phyloP scores from a whole-genome alignment of 2,113 vertebrate genomes.

The Onychostruthus taczanowskii region DNA sequence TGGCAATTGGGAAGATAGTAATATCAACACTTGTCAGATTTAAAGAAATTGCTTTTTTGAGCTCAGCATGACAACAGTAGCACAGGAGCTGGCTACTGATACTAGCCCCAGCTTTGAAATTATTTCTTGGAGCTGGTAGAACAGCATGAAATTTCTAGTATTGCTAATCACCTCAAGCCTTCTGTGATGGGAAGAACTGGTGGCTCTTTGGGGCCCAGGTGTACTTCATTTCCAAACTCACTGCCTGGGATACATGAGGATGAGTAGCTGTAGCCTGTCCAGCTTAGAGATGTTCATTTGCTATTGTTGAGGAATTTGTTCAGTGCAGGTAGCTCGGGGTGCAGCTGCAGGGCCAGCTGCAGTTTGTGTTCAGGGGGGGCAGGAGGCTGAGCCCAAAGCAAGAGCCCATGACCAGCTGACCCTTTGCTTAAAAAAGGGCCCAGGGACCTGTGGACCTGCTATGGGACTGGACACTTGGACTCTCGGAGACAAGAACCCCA shows the following conservation, averaged over 20 bases:
- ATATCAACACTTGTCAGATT: not conserved
- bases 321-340: not conserved
- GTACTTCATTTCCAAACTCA: not conserved
- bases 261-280: not conserved
- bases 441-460: too few species aligned
- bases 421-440: not conserved
- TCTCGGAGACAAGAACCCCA: rapidly evolving
- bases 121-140: not conserved
- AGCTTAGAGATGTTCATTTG: not conserved
- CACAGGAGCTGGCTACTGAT: not conserved
- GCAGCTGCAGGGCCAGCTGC: not conserved
- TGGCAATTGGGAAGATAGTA: not conserved
- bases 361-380: not conserved
- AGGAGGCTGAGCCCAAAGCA: not conserved
- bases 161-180: not conserved
- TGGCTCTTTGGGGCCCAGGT: not conserved
- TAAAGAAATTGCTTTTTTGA: not conserved
- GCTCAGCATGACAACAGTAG: not conserved
- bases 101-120: not conserved
- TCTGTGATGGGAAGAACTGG: not conserved
- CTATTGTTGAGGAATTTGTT: not conserved
- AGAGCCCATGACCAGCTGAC: rapidly evolving
- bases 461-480: rapidly evolving
- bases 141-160: not conserved
- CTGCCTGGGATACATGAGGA: not conserved